Evolutionary conservation across 2,888 invertebrate genomes (phyloP), one percentile per base, ranked within the genome.

Genomic region (Tenthredo livida): DNA sequence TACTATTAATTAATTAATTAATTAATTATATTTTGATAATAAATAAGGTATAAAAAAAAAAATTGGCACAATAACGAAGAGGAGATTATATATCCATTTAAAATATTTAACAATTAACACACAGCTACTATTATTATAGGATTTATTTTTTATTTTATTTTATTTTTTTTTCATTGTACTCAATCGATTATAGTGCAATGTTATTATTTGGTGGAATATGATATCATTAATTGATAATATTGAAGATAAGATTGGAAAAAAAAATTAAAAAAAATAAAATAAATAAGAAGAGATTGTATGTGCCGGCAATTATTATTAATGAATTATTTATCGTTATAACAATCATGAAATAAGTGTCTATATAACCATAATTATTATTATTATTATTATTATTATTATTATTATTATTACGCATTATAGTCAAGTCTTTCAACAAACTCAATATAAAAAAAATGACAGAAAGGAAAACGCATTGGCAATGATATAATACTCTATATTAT

Each of bases 331-430:
- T 87, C 70, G 87, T 86, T 87, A 82, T 85, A 86, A 87, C 86
- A 43, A 80, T 80, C 85, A 86, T 87, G 87, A 86, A 88, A 89
- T 89, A 85, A 85, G 87, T 90, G 90, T 90, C 89, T 89, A 90
- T 86, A 85, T 88, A 87, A 75, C 67, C n/a, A 47, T 84, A 80
- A 29, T 6, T 2, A 43, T 40, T 6, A n/a, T 61, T 15, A 40
- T 25, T 47, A 78, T n/a, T 47, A 47, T 47, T 75, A 75, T 47
- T 75, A 47, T 25, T 33, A 70, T 37, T 21, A 72, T 40, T n/a
- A 72, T n/a, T n/a, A 72, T 72, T n/a, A 73, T 15, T 73, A 73
- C 43, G 43, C 10, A 73, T 43, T 47, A 47, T 47, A n/a, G 21
- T 73, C 15, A 73, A 73, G 43, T 73, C 73, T 73, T 73, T 73